A percentile compares a stretch with the other conserved stretches of the same genome.
phyloP scores from a whole-genome alignment of 2,113 vertebrate genomes.

The Gasterosteus aculeatus region DNA sequence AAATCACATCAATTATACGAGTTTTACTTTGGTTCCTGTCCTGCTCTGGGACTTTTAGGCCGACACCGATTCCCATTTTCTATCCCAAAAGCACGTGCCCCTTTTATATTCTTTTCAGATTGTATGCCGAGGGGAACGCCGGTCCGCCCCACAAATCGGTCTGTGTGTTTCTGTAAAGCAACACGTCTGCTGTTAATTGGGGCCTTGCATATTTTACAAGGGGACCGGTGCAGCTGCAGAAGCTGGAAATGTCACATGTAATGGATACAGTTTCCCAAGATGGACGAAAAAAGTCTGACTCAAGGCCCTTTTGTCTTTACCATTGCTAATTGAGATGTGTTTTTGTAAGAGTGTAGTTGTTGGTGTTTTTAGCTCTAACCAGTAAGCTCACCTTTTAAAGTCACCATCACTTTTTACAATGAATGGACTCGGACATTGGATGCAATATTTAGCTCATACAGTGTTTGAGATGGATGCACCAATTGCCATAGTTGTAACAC shows the following conservation, averaged over 20 bases:
- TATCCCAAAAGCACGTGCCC: constrained; percentile 3
- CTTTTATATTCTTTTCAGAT: constrained; percentile 29
- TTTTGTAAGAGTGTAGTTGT: not conserved
- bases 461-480: not conserved
- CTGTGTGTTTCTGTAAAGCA: constrained; percentile 53
- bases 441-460: not conserved
- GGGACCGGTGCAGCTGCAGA: constrained; percentile 34
- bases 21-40: constrained; percentile 9
- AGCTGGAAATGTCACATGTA: constrained; percentile 71
- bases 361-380: not conserved
- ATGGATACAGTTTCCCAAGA: constrained; percentile 40
- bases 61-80: constrained; percentile 28
- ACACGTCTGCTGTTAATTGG: constrained; percentile 75
- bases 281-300: constrained; percentile 9
- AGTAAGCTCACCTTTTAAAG: not conserved
- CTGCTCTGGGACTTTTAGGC: constrained; percentile 15
- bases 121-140: constrained; percentile 37
- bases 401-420: not conserved
- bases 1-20: constrained; percentile 2
- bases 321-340: not conserved
- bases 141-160: constrained; percentile 56
- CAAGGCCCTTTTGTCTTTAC: not conserved
- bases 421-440: not conserved
- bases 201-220: constrained; percentile 60
- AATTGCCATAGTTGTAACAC: not conserved